Conservation (phyloP, 2,888 invertebrate genomes). For the Bembecia ichneumoniformis region DNA sequence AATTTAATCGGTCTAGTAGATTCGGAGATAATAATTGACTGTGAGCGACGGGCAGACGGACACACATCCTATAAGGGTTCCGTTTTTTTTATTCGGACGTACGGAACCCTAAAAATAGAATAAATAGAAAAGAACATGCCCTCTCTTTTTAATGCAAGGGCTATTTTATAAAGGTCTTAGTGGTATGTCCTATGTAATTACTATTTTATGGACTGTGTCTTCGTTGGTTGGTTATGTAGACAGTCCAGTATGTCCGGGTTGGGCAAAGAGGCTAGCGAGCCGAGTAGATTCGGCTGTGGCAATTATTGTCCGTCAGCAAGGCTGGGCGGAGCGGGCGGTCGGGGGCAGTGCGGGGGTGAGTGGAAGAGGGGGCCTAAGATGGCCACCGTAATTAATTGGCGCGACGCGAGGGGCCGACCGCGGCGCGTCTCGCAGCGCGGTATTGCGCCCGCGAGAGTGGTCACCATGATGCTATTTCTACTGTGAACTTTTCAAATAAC, state of each 20-base stretch:
- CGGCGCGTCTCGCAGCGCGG: slow-evolving; percentile 65
- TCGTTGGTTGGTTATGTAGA: background rate
- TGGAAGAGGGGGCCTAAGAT: slow-evolving; percentile 50
- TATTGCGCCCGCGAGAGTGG: slow-evolving; percentile 51
- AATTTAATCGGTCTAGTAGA: too few species aligned
- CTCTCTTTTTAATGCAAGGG: too few species aligned
- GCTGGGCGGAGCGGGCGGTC: slow-evolving; percentile 18
- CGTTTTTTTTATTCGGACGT: too few species aligned
- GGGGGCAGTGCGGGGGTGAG: slow-evolving; percentile 16
- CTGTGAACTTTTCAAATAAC: background rate
- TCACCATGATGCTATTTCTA: slow-evolving; percentile 10
- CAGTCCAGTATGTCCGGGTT: slow-evolving; percentile 1
- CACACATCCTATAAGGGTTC: too few species aligned
- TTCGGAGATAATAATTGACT: too few species aligned
- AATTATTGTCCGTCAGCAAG: slow-evolving; percentile 66
- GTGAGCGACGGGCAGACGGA: too few species aligned
- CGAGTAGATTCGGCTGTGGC: slow-evolving; percentile 49
- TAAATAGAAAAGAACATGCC: too few species aligned
- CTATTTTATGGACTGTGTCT: too few species aligned
- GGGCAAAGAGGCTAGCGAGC: slow-evolving; percentile 22
- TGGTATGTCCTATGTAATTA: too few species aligned
- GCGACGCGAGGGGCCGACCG: slow-evolving; percentile 70
- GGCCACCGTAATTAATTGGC: slow-evolving; percentile 73
- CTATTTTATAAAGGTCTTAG: too few species aligned
- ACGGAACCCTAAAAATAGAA: too few species aligned